Conservation (phyloP, 2,888 invertebrate genomes). For the Nipponacmea schrenckii region DNA sequence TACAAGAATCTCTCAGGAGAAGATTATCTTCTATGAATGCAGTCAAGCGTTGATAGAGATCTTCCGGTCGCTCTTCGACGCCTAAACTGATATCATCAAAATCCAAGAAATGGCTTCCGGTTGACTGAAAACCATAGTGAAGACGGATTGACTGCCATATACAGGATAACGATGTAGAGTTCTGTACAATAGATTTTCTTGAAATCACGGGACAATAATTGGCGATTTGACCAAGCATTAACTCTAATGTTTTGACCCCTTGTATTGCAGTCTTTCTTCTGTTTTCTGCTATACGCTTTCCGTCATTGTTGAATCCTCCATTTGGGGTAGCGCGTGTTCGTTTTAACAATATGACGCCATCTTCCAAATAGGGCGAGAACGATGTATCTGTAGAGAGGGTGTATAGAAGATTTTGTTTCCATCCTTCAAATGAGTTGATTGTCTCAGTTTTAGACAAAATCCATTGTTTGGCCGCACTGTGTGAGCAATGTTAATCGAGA, state of each 20-base stretch:
- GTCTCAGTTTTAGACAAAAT: slow-evolving; percentile 28
- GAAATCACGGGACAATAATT: neutral
- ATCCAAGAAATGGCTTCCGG: slow-evolving; percentile 34
- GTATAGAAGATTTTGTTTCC: slow-evolving; percentile 25
- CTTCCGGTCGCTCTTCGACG: slow-evolving; percentile 36
- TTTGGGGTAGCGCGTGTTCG: slow-evolving; percentile 14
- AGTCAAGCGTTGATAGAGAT: slow-evolving; percentile 35
- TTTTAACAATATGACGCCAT: slow-evolving; percentile 17
- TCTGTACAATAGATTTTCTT: neutral
- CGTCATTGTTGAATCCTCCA: slow-evolving; percentile 18
- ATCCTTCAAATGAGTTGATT: slow-evolving; percentile 26
- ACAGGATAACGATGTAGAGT: neutral
- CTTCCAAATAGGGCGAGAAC: slow-evolving; percentile 20
- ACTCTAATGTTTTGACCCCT: neutral
- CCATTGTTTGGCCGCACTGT: slow-evolving; percentile 20
- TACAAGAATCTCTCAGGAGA: slow-evolving; percentile 19
- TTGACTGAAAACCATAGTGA: slow-evolving; percentile 34
- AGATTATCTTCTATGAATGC: slow-evolving; percentile 37
- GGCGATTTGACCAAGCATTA: neutral
- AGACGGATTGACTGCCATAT: no score
- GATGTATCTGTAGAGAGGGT: slow-evolving; percentile 22
- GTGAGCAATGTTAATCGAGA: slow-evolving; percentile 12
- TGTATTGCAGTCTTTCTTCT: slow-evolving; percentile 13
- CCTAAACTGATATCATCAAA: slow-evolving; percentile 30
- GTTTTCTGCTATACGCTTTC: neutral